phyloP scores from a whole-genome alignment of 2,113 vertebrate genomes.

The Acrocephalus kingi region DNA sequence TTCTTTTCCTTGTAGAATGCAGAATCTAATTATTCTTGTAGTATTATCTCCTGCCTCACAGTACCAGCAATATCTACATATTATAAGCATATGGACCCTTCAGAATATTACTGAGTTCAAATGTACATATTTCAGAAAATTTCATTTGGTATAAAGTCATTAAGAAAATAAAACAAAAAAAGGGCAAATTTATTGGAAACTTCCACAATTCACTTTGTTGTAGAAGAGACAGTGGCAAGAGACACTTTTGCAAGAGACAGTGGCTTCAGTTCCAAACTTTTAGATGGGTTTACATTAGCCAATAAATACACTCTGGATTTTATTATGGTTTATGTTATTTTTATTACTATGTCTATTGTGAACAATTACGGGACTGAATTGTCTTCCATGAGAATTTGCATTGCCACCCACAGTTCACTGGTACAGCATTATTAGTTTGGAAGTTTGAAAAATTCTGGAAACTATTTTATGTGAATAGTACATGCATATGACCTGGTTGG shows the following conservation, averaged over 20 bases:
- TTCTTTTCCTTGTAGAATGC: not conserved
- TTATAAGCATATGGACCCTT: not conserved
- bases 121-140: not conserved
- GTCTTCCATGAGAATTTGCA: not conserved
- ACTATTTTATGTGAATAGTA: not conserved
- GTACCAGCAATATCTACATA: not conserved
- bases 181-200: not conserved
- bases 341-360: not conserved
- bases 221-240: not conserved
- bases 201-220: not conserved
- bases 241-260: not conserved
- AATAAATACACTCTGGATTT: not conserved
- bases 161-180: not conserved
- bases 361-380: not conserved
- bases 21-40: not conserved
- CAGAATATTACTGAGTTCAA: not conserved
- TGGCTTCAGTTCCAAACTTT: not conserved
- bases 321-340: not conserved
- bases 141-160: not conserved
- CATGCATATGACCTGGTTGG: rapidly evolving
- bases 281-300: not conserved
- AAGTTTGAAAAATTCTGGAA: not conserved
- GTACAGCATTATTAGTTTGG: not conserved
- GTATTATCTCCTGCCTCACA: not conserved
- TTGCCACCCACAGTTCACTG: not conserved